Evolutionary conservation across 1,140 invertebrate genomes (phyloP).

Genomic region (Trypoxylus dichotomus): DNA sequence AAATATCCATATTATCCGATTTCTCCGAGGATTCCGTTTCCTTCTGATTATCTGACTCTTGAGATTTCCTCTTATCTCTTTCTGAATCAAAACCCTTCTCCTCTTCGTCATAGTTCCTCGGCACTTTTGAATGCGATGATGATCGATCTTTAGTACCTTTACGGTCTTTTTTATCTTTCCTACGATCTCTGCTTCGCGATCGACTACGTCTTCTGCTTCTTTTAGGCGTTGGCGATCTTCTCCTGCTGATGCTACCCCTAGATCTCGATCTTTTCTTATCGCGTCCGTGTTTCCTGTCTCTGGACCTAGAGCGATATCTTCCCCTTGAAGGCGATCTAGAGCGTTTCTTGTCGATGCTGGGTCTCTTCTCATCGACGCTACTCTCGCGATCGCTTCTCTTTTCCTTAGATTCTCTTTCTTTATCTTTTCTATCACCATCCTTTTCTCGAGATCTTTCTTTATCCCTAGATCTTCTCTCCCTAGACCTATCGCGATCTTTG

Average conservation of each 20-base stretch:
- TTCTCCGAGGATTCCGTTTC: constrained; percentile 56
- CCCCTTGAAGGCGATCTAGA: constrained; percentile 38
- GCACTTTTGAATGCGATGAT: constrained; percentile 49
- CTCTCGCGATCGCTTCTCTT: constrained; percentile 47
- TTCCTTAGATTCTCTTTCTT: constrained; percentile 50
- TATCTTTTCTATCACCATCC: constrained; percentile 37
- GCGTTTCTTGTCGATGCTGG: constrained; percentile 33
- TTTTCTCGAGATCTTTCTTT: constrained; percentile 49
- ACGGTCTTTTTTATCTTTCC: constrained; percentile 41
- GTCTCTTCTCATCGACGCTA: constrained; percentile 41
- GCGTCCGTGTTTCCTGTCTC: constrained; percentile 52
- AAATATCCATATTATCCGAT: constrained; percentile 64
- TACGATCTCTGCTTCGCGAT: constrained; percentile 43
- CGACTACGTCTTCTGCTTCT: constrained; percentile 39
- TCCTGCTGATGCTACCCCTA: constrained; percentile 36
- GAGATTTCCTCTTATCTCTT: constrained; percentile 42
- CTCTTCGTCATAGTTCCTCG: constrained; percentile 60
- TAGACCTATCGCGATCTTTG: constrained; percentile 26
- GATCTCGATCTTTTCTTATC: constrained; percentile 42
- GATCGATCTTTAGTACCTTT: constrained; percentile 44
- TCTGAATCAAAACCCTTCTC: constrained; percentile 56
- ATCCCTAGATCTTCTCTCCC: constrained; percentile 36
- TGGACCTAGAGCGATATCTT: constrained; percentile 52
- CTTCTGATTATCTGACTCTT: constrained; percentile 41
- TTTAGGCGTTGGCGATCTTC: constrained; percentile 32